These are phyloP conservation scores for Mya arenaria DNA, from an alignment of 1,140 invertebrate genomes.

Conservation along the genomic window DNA sequence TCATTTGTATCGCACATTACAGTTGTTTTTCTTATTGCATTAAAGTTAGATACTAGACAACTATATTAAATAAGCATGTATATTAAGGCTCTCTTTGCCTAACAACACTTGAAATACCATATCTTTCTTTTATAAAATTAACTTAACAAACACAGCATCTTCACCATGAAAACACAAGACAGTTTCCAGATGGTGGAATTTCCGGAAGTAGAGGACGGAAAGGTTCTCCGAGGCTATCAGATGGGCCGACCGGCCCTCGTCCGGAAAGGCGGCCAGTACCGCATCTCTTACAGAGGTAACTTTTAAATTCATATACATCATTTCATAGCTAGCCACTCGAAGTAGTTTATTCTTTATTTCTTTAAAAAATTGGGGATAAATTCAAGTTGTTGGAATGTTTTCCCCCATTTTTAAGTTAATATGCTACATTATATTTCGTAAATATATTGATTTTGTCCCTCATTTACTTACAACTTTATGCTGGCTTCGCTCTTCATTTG, in stretches of 20 bases:
- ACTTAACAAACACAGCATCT: background rate
- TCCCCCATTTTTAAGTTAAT: no score
- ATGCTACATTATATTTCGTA: no score
- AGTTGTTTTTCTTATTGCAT: background rate
- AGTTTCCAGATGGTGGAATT: conserved; percentile 52
- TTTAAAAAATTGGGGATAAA: no score
- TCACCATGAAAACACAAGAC: conserved; percentile 19
- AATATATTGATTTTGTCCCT: no score
- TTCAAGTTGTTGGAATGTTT: no score
- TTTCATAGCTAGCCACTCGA: no score
- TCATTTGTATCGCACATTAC: background rate
- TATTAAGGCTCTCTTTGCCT: background rate
- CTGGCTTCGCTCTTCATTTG: no score
- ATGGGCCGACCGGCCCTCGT: conserved; percentile 67
- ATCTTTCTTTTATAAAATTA: no score
- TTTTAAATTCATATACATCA: no score
- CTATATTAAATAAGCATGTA: background rate
- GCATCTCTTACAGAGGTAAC: conserved; percentile 67
- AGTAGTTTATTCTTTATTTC: no score
- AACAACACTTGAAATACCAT: background rate
- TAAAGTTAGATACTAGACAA: no score
- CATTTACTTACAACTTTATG: no score
- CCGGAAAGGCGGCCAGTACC: conserved; percentile 72
- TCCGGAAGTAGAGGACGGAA: conserved; percentile 9
- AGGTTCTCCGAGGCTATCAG: conserved; percentile 57